Conservation (phyloP, 2,113 vertebrate species). For the Jacana jacana region DNA sequence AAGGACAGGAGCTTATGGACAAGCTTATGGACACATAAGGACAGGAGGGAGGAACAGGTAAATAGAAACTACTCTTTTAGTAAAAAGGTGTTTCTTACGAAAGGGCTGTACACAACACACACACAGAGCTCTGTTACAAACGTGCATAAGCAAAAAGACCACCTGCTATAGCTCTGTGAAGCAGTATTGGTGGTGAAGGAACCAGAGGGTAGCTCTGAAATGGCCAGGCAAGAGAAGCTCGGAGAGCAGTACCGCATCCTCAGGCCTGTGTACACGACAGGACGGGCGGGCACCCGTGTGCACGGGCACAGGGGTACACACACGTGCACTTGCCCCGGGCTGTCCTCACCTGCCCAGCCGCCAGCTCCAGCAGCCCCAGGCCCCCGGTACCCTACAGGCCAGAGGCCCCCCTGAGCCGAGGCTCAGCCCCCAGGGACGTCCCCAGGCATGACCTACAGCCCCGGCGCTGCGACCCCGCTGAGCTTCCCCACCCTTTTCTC, state of each 20-base stretch:
- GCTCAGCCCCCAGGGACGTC: no score
- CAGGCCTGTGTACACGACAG: rapidly evolving
- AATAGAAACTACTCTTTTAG: not conserved
- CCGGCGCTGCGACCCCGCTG: not conserved
- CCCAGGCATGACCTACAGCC: not conserved
- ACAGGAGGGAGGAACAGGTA: not conserved
- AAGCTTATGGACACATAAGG: rapidly evolving
- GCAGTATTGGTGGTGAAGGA: not conserved
- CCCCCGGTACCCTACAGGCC: not conserved
- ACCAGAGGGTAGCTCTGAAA: not conserved
- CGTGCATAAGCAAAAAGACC: rapidly evolving
- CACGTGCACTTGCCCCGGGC: not conserved
- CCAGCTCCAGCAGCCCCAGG: not conserved
- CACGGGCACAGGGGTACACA: not conserved
- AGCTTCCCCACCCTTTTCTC: not conserved
- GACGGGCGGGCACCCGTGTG: no score
- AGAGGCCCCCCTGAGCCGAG: not conserved
- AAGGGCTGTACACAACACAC: not conserved
- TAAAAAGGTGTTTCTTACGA: not conserved
- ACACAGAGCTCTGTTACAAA: not conserved
- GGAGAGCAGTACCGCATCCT: not conserved
- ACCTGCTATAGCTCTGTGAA: not conserved
- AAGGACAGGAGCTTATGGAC: no score
- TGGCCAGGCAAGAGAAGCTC: not conserved
- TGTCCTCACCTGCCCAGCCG: not conserved